Base-by-base conservation (phyloP, 1,140 invertebrate species). In the Formica exsecta region DNA sequence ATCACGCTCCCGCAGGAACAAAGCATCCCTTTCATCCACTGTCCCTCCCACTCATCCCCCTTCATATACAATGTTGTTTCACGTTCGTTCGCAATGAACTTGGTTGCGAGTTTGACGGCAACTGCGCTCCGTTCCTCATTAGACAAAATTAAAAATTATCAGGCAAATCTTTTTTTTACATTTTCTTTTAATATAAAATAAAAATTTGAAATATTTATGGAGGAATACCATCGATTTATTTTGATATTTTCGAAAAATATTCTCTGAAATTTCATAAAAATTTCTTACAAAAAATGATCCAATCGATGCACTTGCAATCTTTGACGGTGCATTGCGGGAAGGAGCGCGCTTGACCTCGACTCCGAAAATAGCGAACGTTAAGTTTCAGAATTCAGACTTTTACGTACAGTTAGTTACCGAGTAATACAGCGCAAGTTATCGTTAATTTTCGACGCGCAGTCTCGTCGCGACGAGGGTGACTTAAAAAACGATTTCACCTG, bases 41-140 rank as follows among this genome's bases (percentile, higher is more conserved):
- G 84, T 88, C 89, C 93, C 92, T 61, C 13, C 86, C 73, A 87
- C 91, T 88, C 86, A 91, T 89, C 90, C 88, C 92, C 87, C 89
- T 91, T 94, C 92, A 94, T 92, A 68, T 90, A 95, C 94, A 83
- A 93, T 93, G 93, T 95, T 94, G 92, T 94, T 94, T 94, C 93
- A 94, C 94, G 92, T 95, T 93, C 90, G 92, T 94, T 94, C 93
- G 93, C 92, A 91, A 93, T 87, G 86, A 70, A 90, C 83, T 86
- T 68, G 77, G 73, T 90, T 88, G 66, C 66, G 86, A 32, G 36
- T 90, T 71, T 64, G 85, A 38, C 73, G 73, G 22, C 85, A 41
- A 59, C 7, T 66, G 32, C 36, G 36, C 38, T 25, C 73, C 68
- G 57, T 76, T 48, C 29, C 41, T 22, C 11, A 9, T 70, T 70